Evolutionary conservation across 2,888 invertebrate genomes (phyloP), one percentile per base, ranked within the genome.

Genomic region (Carterocephalus palaemon): DNA sequence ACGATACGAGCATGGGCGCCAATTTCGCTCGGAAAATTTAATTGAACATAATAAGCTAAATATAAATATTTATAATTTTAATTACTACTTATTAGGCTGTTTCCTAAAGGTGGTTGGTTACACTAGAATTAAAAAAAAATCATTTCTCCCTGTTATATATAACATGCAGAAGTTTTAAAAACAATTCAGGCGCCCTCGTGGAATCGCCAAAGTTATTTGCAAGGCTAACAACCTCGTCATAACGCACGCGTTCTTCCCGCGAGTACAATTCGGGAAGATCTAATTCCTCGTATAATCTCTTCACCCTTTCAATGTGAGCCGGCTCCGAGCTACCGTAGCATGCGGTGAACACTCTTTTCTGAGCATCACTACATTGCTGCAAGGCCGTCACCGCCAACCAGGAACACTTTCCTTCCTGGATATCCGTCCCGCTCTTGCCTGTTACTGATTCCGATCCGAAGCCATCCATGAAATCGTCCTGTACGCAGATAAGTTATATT

Each of bases 331-430:
- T 72, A 0, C 93, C 95, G 66, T 95, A 96, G 72, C 92, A 90
- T 51, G 92, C 89, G 56, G 89, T 76, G 37, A 67, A 66, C 16
- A 70, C 66, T 4, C 54, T 48, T 46, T 88, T 88, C 61, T 95
- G 94, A 2, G 88, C 79, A 0, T 89, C 78, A 39, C 86, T 90
- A 9, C 92, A 92, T 33, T 91, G 88, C 72, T 94, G 91, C 53
- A 96, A 85, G 22, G 95, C 95, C 7, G 92, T 92, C 1, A 96
- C 94, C 1, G 94, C 91, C 34, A 97, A 79, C 98, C 98, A 98
- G 0, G 95, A 90, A 73, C 98, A 98, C 78, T 98, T 98, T 24
- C 96, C 96, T 63, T 96, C 95, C 69, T 92, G 90, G 56, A 98
- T 97, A 65, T 98, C 98, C 0, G 92, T 93, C 4, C 95, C 95